A percentile compares a stretch with the other conserved stretches of the same genome.
Conservation (phyloP, 1,140 invertebrate species). For the Laupala kohalensis region DNA sequence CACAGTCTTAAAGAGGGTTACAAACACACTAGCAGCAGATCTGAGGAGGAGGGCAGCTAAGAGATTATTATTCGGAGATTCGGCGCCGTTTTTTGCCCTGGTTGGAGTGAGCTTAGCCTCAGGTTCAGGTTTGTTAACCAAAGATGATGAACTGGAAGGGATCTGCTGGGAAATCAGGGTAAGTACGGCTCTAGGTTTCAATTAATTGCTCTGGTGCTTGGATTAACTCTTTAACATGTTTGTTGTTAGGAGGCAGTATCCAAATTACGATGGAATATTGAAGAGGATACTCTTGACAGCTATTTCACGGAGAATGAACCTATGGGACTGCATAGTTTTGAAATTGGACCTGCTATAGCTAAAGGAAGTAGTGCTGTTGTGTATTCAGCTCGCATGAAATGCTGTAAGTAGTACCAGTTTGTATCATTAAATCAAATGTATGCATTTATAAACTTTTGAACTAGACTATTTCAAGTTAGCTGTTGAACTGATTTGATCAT, state of each 20-base stretch:
- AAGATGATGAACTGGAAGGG: constrained; percentile 63
- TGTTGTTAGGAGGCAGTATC: constrained; percentile 9
- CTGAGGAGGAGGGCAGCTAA: constrained; percentile 44
- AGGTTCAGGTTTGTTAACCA: constrained; percentile 58
- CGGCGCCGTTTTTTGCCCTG: constrained; percentile 57
- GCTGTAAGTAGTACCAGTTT: constrained; percentile 5
- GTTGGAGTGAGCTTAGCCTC: constrained; percentile 61
- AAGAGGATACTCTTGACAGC: not conserved
- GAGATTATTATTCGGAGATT: constrained; percentile 51
- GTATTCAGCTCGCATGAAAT: constrained; percentile 49
- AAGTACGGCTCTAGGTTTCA: constrained; percentile 19
- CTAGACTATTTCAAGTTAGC: no score
- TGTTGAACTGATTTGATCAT: no score
- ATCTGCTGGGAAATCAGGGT: constrained; percentile 67
- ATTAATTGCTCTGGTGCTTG: not conserved
- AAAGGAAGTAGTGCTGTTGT: constrained; percentile 76
- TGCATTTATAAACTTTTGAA: no score
- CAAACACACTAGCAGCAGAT: constrained; percentile 46
- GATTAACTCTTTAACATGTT: not conserved
- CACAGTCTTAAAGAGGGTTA: constrained; percentile 52
- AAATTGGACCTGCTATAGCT: constrained; percentile 54
- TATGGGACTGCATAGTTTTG: constrained; percentile 40
- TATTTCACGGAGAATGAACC: not conserved
- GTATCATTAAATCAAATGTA: no score
- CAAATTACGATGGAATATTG: constrained; percentile 8